phyloP scores from a whole-genome alignment of 2,113 vertebrate genomes.

The Platichthys flesus region DNA sequence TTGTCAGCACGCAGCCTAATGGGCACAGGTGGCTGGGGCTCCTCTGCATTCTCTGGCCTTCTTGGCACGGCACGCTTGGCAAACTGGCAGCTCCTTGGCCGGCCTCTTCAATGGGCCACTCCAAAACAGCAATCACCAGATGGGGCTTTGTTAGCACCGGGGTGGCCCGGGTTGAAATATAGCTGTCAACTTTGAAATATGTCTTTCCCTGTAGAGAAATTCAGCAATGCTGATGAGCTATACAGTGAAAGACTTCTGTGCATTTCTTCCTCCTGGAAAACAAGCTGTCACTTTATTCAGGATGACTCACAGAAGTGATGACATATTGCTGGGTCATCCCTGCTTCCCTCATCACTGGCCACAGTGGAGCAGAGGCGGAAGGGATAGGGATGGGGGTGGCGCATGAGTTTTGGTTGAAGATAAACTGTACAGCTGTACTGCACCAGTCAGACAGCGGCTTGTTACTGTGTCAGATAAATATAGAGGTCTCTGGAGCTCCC shows the following conservation, averaged over 20 bases:
- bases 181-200: conserved; percentile 55
- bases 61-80: conserved; percentile 68
- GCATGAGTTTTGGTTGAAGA: conserved; percentile 22
- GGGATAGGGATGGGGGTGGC: background rate
- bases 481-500: conserved; percentile 73
- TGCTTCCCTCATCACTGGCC: conserved; percentile 38
- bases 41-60: conserved; percentile 57
- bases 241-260: background rate
- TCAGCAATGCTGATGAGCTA: conserved; percentile 19
- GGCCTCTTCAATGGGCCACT: conserved; percentile 59
- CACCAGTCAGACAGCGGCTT: conserved; percentile 58
- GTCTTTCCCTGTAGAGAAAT: conserved; percentile 50
- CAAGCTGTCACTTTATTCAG: conserved; percentile 20
- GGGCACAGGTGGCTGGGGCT: conserved; percentile 75
- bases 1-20: conserved; percentile 76
- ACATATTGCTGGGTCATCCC: conserved; percentile 51
- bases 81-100: conserved; percentile 64
- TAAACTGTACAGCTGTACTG: conserved; percentile 64
- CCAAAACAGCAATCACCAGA: conserved; percentile 69
- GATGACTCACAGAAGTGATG: conserved; percentile 42
- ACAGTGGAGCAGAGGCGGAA: conserved; percentile 14
- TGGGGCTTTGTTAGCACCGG: conserved; percentile 70
- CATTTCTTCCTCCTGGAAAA: conserved; percentile 7
- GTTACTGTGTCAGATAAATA: conserved; percentile 82
- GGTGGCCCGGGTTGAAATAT: conserved; percentile 68